Evolutionary conservation across 2,113 vertebrate species (phyloP).

Genomic region (Leptobrachium leishanense): DNA sequence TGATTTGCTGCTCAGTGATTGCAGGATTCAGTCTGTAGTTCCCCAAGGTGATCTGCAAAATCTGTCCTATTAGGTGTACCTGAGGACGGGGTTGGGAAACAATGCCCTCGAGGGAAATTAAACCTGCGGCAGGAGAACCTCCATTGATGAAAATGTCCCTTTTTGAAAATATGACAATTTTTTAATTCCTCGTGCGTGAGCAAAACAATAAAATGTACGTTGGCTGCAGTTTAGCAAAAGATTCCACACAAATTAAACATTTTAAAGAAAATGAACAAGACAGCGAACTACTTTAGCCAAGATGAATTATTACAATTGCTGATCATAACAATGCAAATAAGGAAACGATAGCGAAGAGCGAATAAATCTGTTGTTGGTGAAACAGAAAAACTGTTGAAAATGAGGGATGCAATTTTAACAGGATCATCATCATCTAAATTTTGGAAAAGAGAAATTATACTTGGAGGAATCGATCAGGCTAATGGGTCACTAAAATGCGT

Average conservation of each 20-base stretch:
- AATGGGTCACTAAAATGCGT: conserved; percentile 35
- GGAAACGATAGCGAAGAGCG: neutral
- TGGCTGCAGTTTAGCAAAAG: neutral
- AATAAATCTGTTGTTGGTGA: conserved; percentile 1
- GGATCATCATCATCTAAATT: conserved; percentile 10
- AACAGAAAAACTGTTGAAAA: conserved; percentile 4
- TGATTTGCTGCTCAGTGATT: too few species aligned
- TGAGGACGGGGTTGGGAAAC: too few species aligned
- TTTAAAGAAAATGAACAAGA: conserved; percentile 1
- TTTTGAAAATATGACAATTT: neutral
- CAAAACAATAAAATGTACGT: neutral
- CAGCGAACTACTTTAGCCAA: neutral
- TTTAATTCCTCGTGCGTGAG: neutral
- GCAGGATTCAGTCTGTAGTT: too few species aligned
- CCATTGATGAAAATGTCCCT: too few species aligned
- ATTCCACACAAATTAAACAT: neutral
- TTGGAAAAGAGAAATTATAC: neutral
- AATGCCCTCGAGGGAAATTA: too few species aligned
- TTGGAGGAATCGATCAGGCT: conserved; percentile 20
- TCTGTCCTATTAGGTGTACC: too few species aligned
- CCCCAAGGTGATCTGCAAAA: too few species aligned
- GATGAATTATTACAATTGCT: conserved; percentile 11
- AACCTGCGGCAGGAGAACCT: too few species aligned
- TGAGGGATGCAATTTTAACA: conserved; percentile 10
- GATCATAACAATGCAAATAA: neutral